Base-by-base conservation (phyloP, 2,888 invertebrate genomes). In the Meloe dianella region DNA sequence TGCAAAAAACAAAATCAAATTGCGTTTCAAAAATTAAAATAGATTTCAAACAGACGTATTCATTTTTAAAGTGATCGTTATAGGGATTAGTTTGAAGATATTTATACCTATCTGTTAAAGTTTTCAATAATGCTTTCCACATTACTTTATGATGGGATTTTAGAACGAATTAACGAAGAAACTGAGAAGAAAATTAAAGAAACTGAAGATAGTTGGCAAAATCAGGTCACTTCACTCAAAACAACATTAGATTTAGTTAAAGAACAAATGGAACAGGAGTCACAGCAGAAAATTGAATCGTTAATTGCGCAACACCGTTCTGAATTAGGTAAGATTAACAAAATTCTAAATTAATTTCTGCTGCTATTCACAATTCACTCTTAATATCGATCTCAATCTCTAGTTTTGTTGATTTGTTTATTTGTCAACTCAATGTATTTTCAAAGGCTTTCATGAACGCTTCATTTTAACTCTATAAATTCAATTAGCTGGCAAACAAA, bases 281-380 rank as follows among this genome's bases (percentile, higher is more conserved):
- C 84, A 6, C 83, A 85, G 72, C 80, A 83, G 65, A 82, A 83
- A 75, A 76, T 85, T 56, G 82, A 85, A 73, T 72, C 71, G 27
- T 75, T 86, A 10, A 88, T 89, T 68, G 87, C 88, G 60, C 86
- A 89, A 75, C 89, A 90, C 81, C 83, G 87, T 70, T 80, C 83
- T 64, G 88, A 89, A 80, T 86, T 90, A 86, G 89, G 90, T 90
- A 79, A 73, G 71, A n/a, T 5, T 1, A 7, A 17, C 1, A 35
- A 17, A n/a, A 41, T 7, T 8, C n/a, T 17, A 17, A 41, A 17
- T 35, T 14, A 2, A 9, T n/a, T n/a, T n/a, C n/a, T n/a, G n/a
- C n/a, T n/a, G n/a, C n/a, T n/a, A n/a, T n/a, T n/a, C n/a, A n/a
- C n/a, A n/a, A n/a, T n/a, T n/a, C n/a, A n/a, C n/a, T n/a, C n/a